Base-by-base conservation (phyloP, 2,113 vertebrate genomes). In the Aptenodytes patagonicus region DNA sequence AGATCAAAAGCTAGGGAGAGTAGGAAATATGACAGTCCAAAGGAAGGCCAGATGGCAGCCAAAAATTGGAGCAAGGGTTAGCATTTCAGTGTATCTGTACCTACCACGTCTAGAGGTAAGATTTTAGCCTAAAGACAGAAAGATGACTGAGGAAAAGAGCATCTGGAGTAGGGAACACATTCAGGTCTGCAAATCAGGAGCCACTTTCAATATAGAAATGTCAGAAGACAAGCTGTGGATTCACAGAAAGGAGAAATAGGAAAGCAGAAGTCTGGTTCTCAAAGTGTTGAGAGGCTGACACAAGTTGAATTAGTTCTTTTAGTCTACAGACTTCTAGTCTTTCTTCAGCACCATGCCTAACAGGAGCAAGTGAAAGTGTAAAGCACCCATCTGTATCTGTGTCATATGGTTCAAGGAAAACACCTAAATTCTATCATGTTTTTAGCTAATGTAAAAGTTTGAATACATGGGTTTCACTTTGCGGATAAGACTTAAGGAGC, bases 341-440 rank as follows among this genome's bases (percentile, higher is more conserved):
- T 83, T 70, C 22, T 70, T 87, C 54, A 88, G 8, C 14, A 58
- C 5, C 2, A 3, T 15, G 7, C 24, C 51, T 42, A 54, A 29
- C 15, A 58, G n/a, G 24, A 70, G 19, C 10, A n/a, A 47, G 18
- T 44, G 13, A 47, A 44, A 77, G 3, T 4, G 5, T 47, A 73
- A 87, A 82, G 6, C 55, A 42, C 10, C 7, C 1, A 0, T 8
- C 24, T 13, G 3, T n/a, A 13, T 55, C 9, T 51, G 6, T 70
- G 32, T 24, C 2, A 0, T n/a, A 28, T 29, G 12, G 13, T 22
- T 82, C 42, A 78, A 42, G 34, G 8, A 47, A 5, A 36, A 34
- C 17, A 82, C 1, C 10, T 49, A 24, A 29, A 38, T 21, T 70
- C n/a, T 42, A 11, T 26, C 22, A 51, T 3, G 1, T 21, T 65